Evolutionary conservation across 2,888 invertebrate species (phyloP), one percentile per base, ranked within the genome.

Genomic region (Octonoba sinensis): DNA sequence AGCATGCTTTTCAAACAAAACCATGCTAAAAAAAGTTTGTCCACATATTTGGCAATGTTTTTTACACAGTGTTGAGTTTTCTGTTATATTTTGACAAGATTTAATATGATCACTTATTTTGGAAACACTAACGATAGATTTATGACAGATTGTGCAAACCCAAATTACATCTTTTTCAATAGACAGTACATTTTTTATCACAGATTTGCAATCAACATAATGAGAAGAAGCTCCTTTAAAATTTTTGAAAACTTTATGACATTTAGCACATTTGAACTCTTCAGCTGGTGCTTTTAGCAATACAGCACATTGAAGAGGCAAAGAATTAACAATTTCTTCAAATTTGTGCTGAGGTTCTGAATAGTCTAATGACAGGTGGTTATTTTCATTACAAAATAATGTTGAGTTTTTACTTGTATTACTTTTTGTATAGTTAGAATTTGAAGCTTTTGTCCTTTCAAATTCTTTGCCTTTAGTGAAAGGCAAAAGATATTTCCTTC

Each of bases 131-230:
- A 6, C 15, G 12, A 57, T 66, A n/a, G 11, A 15, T 12, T n/a
- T n/a, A 47, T 74, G 56, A 22, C 74, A 74, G 22, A 56, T 24
- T 15, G 44, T 74, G 22, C 74, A 74, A 46, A 65, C n/a, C 65
- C 65, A 74, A 16, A 18, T 46, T 16, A 74, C 65, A 22, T 74
- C 24, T 18, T 24, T 44, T 11, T n/a, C 6, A 13, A 47, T 20
- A 4, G 47, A n/a, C 18, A 24, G n/a, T 51, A 8, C 22, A n/a
- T 47, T 74, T 11, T 47, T 65, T 4, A 36, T 74, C 1, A 22
- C 3, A 49, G 18, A 18, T 22, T 74, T 44, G 18, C 74, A 74
- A 2, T 44, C 3, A 1, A 57, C n/a, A 57, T 47, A 74, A 24
- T 74, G 74, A 66, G n/a, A 3, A 27, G 65, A 56, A 13, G 24